Conservation (phyloP, 2,113 vertebrate species). For the Eptesicus fuscus region DNA sequence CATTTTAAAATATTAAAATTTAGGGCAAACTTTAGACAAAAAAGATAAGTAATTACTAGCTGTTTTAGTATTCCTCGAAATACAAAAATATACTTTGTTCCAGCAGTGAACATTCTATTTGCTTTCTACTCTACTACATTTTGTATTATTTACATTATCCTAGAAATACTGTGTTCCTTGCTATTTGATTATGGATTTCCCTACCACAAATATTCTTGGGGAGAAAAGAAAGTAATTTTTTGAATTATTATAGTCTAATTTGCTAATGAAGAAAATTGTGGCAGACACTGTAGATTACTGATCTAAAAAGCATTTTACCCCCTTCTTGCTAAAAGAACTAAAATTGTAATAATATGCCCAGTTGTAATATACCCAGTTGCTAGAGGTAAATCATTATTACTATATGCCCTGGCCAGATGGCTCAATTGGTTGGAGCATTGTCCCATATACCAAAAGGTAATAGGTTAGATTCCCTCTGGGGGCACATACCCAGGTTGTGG, state of each 20-base stretch:
- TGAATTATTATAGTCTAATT: neutral
- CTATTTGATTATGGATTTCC: neutral
- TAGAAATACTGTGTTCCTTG: neutral
- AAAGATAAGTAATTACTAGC: neutral
- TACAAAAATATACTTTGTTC: neutral
- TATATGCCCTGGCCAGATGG: neutral
- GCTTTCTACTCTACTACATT: neutral
- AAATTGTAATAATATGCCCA: neutral
- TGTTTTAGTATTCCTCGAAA: neutral
- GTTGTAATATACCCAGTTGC: neutral
- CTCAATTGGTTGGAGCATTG: no score
- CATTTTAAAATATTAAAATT: constrained; percentile 5
- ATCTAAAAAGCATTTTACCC: neutral
- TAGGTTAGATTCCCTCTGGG: no score
- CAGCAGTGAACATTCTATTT: neutral
- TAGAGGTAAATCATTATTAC: neutral
- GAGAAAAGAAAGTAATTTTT: neutral
- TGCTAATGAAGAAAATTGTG: neutral
- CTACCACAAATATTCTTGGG: neutral
- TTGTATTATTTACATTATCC: neutral
- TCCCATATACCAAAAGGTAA: no score
- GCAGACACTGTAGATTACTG: neutral
- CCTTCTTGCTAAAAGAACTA: neutral
- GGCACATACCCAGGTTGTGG: no score
- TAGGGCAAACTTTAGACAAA: neutral